phyloP scores from a whole-genome alignment of 53 echinoderm and acorn worm species.

The Actinopyga echinites region DNA sequence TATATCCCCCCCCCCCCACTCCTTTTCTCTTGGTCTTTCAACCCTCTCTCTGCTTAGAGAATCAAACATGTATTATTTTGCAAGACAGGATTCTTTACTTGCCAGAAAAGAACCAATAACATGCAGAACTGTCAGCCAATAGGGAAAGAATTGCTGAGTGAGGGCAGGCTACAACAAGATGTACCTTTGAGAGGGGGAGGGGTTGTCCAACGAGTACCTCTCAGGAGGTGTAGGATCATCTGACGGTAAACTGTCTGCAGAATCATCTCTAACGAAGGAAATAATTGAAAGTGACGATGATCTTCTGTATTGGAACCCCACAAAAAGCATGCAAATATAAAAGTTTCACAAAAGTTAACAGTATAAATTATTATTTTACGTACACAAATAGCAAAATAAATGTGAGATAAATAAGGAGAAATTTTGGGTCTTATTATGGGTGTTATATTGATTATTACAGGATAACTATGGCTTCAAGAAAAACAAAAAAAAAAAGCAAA shows the following conservation, averaged over 20 bases:
- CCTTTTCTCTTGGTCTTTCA: no score
- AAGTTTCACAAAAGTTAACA: neutral
- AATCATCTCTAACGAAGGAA: constrained; percentile 30
- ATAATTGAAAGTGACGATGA: constrained; percentile 34
- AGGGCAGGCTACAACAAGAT: neutral
- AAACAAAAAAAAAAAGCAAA: no score
- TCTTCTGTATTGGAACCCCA: constrained; percentile 19
- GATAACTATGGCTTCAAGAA: no score
- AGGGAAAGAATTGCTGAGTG: neutral
- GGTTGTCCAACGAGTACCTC: constrained; percentile 23
- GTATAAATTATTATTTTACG: no score
- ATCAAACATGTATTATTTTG: no score
- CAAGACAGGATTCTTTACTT: neutral
- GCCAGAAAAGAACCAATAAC: neutral
- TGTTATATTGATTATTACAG: no score
- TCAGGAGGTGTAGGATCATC: constrained; percentile 15
- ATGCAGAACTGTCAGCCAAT: neutral
- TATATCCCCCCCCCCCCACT: no score
- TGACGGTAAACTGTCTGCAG: constrained; percentile 20
- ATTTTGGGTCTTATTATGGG: no score
- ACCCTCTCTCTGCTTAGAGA: no score
- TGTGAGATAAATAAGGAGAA: no score
- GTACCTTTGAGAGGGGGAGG: constrained; percentile 39
- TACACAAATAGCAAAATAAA: no score
- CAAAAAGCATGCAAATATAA: constrained; percentile 19